phyloP scores from a whole-genome alignment of 1,140 invertebrate species.

The Eurosta solidaginis region DNA sequence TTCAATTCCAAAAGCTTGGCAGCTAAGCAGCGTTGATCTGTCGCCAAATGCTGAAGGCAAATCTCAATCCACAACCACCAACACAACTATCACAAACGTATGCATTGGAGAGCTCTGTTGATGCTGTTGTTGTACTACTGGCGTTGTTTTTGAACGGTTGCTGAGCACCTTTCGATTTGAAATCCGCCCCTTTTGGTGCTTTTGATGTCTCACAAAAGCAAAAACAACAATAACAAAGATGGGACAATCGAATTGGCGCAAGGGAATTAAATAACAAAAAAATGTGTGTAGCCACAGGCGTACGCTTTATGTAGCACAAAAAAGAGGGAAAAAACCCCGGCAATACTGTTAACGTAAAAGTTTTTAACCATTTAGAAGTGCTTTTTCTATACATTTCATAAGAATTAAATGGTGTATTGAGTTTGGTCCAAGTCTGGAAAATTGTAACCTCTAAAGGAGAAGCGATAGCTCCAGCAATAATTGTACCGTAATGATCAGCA shows the following conservation, averaged over 20 bases:
- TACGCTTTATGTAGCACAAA: background rate
- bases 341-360: too few species aligned
- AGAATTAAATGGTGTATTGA: too few species aligned
- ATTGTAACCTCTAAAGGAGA: too few species aligned
- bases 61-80: background rate
- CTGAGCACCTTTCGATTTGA: background rate
- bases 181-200: background rate
- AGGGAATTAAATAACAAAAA: background rate
- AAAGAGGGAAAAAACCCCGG: too few species aligned
- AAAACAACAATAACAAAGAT: background rate
- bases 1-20: background rate
- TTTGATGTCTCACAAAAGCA: background rate
- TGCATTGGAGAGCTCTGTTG: background rate
- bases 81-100: background rate
- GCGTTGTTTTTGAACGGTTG: background rate
- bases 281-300: background rate
- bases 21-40: conserved; percentile 8
- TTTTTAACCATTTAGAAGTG: too few species aligned
- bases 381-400: too few species aligned
- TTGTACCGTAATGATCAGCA: too few species aligned
- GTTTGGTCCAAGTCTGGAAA: too few species aligned
- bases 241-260: background rate
- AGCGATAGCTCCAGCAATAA: too few species aligned
- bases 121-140: conserved; percentile 11
- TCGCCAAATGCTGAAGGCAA: background rate